Evolutionary conservation across 2,113 vertebrate genomes (phyloP).

Genomic region (Nettapus auritus): DNA sequence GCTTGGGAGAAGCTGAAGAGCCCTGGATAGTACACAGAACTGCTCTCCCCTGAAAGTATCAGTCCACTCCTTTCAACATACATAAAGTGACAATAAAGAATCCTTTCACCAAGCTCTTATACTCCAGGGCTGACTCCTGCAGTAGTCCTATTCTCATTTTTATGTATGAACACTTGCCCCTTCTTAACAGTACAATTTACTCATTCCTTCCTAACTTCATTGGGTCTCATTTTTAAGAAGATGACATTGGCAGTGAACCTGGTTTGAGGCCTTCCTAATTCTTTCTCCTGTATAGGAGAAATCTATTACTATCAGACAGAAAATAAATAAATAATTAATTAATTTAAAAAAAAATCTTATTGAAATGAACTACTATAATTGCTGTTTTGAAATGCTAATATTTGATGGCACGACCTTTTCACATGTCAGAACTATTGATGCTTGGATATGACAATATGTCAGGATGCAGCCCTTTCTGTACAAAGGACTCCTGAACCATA

Average conservation of each 20-base stretch:
- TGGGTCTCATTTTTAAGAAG: neutral
- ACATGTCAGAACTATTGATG: constrained; percentile 34
- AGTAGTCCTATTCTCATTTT: neutral
- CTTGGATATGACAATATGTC: constrained; percentile 54
- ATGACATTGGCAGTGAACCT: neutral
- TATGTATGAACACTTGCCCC: neutral
- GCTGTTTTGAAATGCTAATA: constrained; percentile 49
- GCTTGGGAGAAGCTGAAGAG: neutral
- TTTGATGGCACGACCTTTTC: constrained; percentile 68
- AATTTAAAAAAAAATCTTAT: neutral
- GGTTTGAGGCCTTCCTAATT: neutral
- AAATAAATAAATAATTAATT: neutral
- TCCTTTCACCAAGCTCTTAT: neutral
- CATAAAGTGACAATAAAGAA: neutral
- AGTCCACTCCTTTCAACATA: neutral
- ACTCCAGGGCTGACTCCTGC: neutral
- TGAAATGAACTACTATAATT: constrained; percentile 54
- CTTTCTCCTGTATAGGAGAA: neutral
- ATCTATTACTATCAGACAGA: neutral
- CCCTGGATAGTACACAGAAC: neutral
- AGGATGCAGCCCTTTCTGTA: constrained; percentile 5
- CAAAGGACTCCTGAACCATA: constrained; percentile 27
- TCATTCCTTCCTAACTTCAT: neutral
- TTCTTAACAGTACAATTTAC: neutral
- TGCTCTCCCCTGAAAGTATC: neutral